Evolutionary conservation across 2,888 invertebrate species (phyloP).

Genomic region (Rhagophthalmus giganteus): DNA sequence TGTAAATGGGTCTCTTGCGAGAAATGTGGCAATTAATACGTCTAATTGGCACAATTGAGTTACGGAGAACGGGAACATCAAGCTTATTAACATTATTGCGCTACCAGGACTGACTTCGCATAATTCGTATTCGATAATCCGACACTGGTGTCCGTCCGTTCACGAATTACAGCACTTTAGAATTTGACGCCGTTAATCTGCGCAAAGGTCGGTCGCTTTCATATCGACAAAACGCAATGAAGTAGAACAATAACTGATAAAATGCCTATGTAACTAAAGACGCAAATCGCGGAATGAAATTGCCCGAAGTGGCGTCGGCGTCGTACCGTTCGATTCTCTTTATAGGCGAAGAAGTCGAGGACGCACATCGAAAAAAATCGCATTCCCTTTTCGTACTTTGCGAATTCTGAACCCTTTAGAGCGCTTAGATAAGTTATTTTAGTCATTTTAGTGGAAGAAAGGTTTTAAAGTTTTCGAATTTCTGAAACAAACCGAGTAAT

Average conservation of each 20-base stretch:
- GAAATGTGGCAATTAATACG: constrained; percentile 36
- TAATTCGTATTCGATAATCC: constrained; percentile 26
- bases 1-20: constrained; percentile 34
- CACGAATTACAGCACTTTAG: constrained; percentile 25
- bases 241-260: constrained; percentile 31
- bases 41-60: constrained; percentile 36
- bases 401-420: constrained; percentile 2
- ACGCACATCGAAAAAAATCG: constrained; percentile 8
- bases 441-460: not conserved
- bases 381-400: constrained; percentile 8
- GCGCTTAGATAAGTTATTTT: not conserved
- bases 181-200: constrained; percentile 27
- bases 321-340: constrained; percentile 16
- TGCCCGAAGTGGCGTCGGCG: constrained; percentile 25
- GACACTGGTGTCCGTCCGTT: constrained; percentile 21
- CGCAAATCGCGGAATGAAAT: constrained; percentile 27
- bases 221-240: constrained; percentile 24
- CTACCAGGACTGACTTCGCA: constrained; percentile 17
- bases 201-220: constrained; percentile 24
- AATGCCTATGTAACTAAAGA: constrained; percentile 25
- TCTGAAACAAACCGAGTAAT: not conserved
- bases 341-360: constrained; percentile 11
- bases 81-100: constrained; percentile 28
- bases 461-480: not conserved
- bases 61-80: constrained; percentile 29